These are phyloP conservation scores for Uria lomvia DNA, from an alignment of 2,113 vertebrate genomes.

Conservation along the genomic window DNA sequence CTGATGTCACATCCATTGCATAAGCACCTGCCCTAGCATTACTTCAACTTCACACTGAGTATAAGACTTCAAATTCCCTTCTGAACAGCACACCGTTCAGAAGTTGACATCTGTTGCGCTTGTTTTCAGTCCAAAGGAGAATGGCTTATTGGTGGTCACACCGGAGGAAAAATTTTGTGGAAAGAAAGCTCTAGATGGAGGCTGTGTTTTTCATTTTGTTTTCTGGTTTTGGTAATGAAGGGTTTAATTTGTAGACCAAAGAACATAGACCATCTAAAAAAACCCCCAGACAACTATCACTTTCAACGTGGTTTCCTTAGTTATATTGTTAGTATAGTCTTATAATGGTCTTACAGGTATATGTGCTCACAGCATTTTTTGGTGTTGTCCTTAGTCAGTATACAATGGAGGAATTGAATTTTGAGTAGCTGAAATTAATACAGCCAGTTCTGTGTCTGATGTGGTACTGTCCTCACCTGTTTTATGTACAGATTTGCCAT, in stretches of 20 bases:
- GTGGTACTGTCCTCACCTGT: not conserved
- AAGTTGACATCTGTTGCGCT: not conserved
- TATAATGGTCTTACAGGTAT: not conserved
- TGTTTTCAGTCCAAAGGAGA: not conserved
- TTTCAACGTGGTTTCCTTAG: not conserved
- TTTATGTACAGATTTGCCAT: not conserved
- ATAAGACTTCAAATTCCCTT: not conserved
- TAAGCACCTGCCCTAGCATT: not conserved
- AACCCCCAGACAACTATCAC: accelerated
- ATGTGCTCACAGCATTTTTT: not conserved
- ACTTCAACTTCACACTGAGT: not conserved
- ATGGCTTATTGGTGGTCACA: not conserved
- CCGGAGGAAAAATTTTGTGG: not conserved
- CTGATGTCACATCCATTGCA: not conserved
- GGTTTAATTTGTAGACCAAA: not conserved
- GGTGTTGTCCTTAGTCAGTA: not conserved
- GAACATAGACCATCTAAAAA: not conserved
- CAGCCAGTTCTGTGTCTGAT: not conserved
- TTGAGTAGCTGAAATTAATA: not conserved
- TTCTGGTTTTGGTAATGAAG: not conserved
- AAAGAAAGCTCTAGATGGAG: not conserved
- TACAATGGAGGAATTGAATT: not conserved
- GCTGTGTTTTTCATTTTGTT: not conserved
- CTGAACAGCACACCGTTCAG: not conserved
- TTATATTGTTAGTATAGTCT: not conserved